Evolutionary conservation across 1,140 invertebrate genomes (phyloP).

Genomic region (Brachystomella parvula): DNA sequence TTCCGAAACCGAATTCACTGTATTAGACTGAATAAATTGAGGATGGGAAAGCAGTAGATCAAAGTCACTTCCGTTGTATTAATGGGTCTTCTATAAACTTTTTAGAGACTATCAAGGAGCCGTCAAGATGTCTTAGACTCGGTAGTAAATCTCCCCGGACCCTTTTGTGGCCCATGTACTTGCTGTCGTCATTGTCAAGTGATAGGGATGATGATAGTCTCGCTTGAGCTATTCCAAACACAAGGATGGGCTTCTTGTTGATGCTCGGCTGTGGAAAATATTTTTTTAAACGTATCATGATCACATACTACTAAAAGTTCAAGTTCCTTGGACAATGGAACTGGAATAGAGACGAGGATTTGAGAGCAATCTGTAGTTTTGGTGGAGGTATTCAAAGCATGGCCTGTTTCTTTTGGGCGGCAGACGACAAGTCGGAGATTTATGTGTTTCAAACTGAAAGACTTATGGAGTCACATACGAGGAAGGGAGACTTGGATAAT

Average conservation of each 20-base stretch:
- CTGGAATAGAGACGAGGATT: not conserved
- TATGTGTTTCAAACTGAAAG: not conserved
- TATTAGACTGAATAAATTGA: not conserved
- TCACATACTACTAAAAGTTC: not conserved
- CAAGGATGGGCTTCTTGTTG: not conserved
- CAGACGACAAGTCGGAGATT: constrained; percentile 2
- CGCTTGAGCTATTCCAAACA: not conserved
- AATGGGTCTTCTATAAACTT: not conserved
- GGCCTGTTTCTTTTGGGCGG: too few relatives aligned
- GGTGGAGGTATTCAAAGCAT: not conserved
- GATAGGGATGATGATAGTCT: not conserved
- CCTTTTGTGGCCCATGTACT: not conserved
- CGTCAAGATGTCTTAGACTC: not conserved
- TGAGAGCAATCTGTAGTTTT: not conserved
- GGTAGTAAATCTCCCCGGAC: not conserved
- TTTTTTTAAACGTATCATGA: not conserved
- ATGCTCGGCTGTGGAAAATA: not conserved
- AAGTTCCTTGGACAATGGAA: not conserved
- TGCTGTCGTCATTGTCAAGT: not conserved
- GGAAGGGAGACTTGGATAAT: not conserved
- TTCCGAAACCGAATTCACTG: not conserved
- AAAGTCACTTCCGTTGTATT: not conserved
- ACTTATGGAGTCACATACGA: not conserved
- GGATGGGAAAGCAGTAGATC: not conserved
- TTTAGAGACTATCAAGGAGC: not conserved